Evolutionary conservation across 2,888 invertebrate genomes (phyloP).

Genomic region (Caenorhabditis virilis): DNA sequence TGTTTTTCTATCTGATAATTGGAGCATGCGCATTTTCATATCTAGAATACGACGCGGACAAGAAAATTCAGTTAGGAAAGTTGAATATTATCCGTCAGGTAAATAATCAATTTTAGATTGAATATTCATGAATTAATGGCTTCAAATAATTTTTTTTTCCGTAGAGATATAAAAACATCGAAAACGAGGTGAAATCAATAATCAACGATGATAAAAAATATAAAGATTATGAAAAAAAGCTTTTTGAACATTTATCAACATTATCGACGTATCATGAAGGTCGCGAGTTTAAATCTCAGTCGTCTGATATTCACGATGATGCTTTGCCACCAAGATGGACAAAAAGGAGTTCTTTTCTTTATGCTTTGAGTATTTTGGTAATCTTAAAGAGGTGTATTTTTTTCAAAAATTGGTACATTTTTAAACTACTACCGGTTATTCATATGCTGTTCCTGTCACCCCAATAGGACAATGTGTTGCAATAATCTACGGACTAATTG

Average conservation of each 20-base stretch:
- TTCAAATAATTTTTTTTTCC: background rate
- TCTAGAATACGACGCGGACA: constrained; percentile 59
- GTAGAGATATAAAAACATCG: constrained; percentile 38
- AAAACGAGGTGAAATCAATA: constrained; percentile 27
- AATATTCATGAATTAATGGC: background rate
- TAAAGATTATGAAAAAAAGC: constrained; percentile 12
- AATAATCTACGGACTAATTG: constrained; percentile 62
- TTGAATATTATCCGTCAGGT: constrained; percentile 49
- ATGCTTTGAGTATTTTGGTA: constrained; percentile 67
- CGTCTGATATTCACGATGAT: constrained; percentile 43
- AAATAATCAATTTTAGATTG: background rate
- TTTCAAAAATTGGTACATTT: constrained; percentile 4
- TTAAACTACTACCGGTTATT: constrained; percentile 66
- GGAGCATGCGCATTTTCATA: constrained; percentile 61
- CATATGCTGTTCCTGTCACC: constrained; percentile 62
- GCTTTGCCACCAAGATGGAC: constrained; percentile 63
- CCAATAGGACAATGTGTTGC: constrained; percentile 60
- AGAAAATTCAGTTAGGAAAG: constrained; percentile 49
- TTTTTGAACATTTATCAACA: constrained; percentile 34
- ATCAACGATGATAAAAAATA: constrained; percentile 29
- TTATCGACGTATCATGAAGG: constrained; percentile 59
- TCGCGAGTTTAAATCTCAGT: constrained; percentile 48
- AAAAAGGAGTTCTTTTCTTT: constrained; percentile 59
- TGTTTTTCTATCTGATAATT: constrained; percentile 59
- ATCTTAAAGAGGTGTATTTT: background rate